Percentiles rank a stretch among this genome's conserved stretches.
Conservation (phyloP, 2,888 invertebrate species). For the Ophioninae sp. region DNA sequence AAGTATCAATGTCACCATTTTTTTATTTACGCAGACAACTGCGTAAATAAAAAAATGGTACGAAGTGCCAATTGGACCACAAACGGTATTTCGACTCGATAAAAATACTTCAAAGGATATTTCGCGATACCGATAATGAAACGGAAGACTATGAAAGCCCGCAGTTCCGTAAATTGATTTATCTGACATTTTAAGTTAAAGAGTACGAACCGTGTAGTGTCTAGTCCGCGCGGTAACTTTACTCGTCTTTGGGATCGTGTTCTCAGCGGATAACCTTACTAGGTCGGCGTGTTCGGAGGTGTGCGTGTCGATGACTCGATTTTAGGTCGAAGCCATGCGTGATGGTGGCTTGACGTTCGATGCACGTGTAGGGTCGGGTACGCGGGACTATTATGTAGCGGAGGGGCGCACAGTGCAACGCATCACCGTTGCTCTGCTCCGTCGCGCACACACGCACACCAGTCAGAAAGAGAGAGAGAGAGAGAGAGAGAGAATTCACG, state of each 20-base stretch:
- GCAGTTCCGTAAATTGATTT: neutral
- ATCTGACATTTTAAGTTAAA: neutral
- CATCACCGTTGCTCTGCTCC: constrained; percentile 39
- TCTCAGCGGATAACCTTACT: constrained; percentile 10
- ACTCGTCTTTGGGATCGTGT: constrained; percentile 10
- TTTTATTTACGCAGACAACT: no score
- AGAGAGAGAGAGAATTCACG: constrained; percentile 41
- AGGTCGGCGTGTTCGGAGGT: neutral
- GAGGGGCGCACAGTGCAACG: constrained; percentile 19
- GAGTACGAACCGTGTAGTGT: neutral
- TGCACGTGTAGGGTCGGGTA: constrained; percentile 39
- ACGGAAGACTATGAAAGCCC: neutral
- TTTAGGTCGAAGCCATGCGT: constrained; percentile 44
- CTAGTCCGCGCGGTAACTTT: neutral
- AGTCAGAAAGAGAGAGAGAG: no score
- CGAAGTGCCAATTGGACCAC: no score
- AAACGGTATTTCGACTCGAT: no score
- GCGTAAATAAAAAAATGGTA: no score
- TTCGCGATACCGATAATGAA: neutral
- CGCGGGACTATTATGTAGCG: constrained; percentile 20
- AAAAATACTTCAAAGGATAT: no score
- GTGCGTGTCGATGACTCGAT: constrained; percentile 21
- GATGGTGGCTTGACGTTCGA: constrained; percentile 43
- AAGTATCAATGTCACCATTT: no score
- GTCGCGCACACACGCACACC: constrained; percentile 53